phyloP scores from a whole-genome alignment of 2,888 invertebrate species.

The Mesopsocus fuscifrons region DNA sequence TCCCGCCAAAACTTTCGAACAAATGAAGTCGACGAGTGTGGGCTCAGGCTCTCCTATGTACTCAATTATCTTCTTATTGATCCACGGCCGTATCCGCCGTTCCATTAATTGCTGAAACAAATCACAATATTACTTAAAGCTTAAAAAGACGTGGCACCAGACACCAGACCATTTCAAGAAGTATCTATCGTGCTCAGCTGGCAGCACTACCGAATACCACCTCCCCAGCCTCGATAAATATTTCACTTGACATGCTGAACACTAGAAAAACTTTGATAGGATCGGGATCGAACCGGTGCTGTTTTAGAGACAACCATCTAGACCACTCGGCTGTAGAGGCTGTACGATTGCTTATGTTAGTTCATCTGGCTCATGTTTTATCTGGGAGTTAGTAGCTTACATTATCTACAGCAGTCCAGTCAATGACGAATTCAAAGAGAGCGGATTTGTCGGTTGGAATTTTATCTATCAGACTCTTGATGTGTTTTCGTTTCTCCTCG shows the following conservation, averaged over 20 bases:
- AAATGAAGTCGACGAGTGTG: constrained; percentile 97
- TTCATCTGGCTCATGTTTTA: too few species aligned
- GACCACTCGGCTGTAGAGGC: too few species aligned
- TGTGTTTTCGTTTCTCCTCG: constrained; percentile 91
- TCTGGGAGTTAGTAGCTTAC: constrained; percentile 31
- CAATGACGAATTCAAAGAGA: constrained; percentile 84
- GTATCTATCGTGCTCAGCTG: too few species aligned
- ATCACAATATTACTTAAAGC: constrained; percentile 9
- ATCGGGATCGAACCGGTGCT: too few species aligned
- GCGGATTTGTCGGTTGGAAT: constrained; percentile 96
- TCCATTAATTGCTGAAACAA: constrained; percentile 57
- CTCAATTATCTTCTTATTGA: constrained; percentile 98
- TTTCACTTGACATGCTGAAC: too few species aligned
- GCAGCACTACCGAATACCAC: too few species aligned
- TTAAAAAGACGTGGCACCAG: too few species aligned
- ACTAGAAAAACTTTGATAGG: too few species aligned
- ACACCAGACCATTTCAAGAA: too few species aligned
- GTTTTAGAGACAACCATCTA: too few species aligned
- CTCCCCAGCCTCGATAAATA: too few species aligned
- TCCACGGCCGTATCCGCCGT: constrained; percentile 95
- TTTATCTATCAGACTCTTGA: constrained; percentile 92
- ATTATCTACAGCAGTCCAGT: constrained; percentile 66
- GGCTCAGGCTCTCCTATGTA: constrained; percentile 99
- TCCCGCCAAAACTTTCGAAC: constrained; percentile 89
- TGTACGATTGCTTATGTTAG: too few species aligned